Base-by-base conservation (phyloP, 2,113 vertebrate genomes). In the Vombatus ursinus region DNA sequence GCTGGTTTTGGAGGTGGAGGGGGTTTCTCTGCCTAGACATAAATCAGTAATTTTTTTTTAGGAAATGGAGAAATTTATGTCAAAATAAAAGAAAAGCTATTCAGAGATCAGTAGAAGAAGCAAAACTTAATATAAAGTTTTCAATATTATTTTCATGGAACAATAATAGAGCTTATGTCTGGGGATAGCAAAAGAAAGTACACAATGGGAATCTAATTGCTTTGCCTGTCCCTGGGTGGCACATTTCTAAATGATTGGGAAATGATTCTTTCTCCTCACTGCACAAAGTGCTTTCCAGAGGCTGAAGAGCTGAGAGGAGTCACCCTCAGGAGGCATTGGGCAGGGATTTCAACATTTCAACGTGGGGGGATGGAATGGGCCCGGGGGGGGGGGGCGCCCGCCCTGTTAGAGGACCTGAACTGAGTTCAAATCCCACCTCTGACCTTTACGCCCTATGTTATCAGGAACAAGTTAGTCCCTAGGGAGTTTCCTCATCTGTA, bases 11-110 rank as follows among this genome's bases (percentile, higher is more conserved):
- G 61, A 10, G n/a, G 16, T n/a, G 14, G 10, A 37, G 16, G n/a
- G 68, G 37, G 48, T 0, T 2, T 11, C 11, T 90, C 49, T 90
- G 48, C 48, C 90, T 90, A 90, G 90, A 90, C 47, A 52, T 94
- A 90, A 50, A 90, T 95, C 94, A 91, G 57, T 52, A 50, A 53
- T 51, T 94, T 96, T 93, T n/a, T 94, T 93, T 44, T 44, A 95
- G 92, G 1, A 23, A 49, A 37, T 61, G 77, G 94, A 94, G 91
- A 95, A 90, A 77, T 47, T 68, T 91, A 61, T n/a, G 84, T 95
- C 92, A 95, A 96, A 92, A 96, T 57, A 77, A 49, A 77, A 57
- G 90, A 31, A 92, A 96, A 94, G 19, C 2, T 44, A 16, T 24
- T 50, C 93, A 31, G 31, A 52, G 91, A 49, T 25, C 68, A 92